These are phyloP conservation scores for Philypnodon macrostomus DNA, from an alignment of 2,797 vertebrate genomes.

Conservation along the genomic window DNA sequence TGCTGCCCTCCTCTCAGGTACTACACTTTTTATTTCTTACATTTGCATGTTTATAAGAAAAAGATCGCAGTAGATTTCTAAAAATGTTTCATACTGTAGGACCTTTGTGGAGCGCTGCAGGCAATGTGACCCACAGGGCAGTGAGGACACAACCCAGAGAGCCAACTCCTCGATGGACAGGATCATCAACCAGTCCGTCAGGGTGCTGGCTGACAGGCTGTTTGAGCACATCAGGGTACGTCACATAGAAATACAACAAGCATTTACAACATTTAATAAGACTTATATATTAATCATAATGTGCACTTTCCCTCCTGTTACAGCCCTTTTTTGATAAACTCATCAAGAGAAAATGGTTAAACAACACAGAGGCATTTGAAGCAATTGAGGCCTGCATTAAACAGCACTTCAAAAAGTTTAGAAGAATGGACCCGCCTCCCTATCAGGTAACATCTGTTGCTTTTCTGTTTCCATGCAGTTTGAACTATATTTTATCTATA, in stretches of 20 bases:
- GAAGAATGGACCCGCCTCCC: constrained; percentile 84
- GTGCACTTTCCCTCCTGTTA: constrained; percentile 6
- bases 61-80: neutral
- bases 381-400: constrained; percentile 82
- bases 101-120: constrained; percentile 84
- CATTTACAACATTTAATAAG: too few relatives aligned
- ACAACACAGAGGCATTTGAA: constrained; percentile 84
- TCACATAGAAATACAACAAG: too few relatives aligned
- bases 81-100: constrained; percentile 57
- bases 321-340: constrained; percentile 90
- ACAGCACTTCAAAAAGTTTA: constrained; percentile 83
- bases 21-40: neutral
- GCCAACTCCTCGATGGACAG: constrained; percentile 81
- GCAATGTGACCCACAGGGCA: constrained; percentile 81
- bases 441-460: constrained; percentile 80
- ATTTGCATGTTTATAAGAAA: neutral
- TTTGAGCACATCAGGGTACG: constrained; percentile 90
- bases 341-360: constrained; percentile 88
- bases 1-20: constrained; percentile 89
- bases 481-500: constrained; percentile 3
- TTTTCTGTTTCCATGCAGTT: neutral
- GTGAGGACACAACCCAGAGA: constrained; percentile 78
- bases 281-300: too few relatives aligned
- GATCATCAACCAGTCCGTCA: constrained; percentile 83
- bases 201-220: constrained; percentile 79